phyloP scores from a whole-genome alignment of 2,113 vertebrate species.

The Hassar affinis region DNA sequence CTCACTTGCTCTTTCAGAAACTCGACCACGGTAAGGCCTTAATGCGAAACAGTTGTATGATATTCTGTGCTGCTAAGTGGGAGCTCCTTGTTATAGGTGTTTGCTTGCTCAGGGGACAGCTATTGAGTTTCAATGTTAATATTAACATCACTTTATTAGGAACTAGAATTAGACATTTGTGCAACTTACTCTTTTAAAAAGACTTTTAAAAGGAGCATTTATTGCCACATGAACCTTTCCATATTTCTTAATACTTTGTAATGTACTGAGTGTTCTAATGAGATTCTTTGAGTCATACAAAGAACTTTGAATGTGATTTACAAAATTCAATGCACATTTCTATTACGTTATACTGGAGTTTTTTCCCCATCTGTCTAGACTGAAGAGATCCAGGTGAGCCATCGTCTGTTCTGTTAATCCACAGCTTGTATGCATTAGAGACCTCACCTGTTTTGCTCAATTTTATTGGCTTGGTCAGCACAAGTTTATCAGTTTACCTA shows the following conservation, averaged over 20 bases:
- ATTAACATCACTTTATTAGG: not conserved
- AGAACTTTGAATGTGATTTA: not conserved
- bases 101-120: slow-evolving; percentile 9
- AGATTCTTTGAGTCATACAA: not conserved
- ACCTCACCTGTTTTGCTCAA: slow-evolving; percentile 55
- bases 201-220: too few species aligned
- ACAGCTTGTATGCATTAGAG: slow-evolving; percentile 66
- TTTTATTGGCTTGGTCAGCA: slow-evolving; percentile 59
- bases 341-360: not conserved
- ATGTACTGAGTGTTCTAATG: not conserved
- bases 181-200: not conserved
- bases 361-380: not conserved
- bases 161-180: not conserved
- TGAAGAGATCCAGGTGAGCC: slow-evolving; percentile 36
- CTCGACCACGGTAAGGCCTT: slow-evolving; percentile 51
- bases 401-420: slow-evolving; percentile 28
- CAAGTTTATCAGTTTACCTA: slow-evolving; percentile 2
- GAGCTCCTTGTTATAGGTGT: slow-evolving; percentile 42
- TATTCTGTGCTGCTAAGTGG: slow-evolving; percentile 63
- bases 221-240: not conserved
- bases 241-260: not conserved
- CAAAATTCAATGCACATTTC: not conserved
- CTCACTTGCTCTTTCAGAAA: slow-evolving; percentile 6
- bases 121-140: not conserved
- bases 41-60: slow-evolving; percentile 70